Evolutionary conservation across 2,113 vertebrate species (phyloP).

Genomic region (Tenebrosternarchus preto): DNA sequence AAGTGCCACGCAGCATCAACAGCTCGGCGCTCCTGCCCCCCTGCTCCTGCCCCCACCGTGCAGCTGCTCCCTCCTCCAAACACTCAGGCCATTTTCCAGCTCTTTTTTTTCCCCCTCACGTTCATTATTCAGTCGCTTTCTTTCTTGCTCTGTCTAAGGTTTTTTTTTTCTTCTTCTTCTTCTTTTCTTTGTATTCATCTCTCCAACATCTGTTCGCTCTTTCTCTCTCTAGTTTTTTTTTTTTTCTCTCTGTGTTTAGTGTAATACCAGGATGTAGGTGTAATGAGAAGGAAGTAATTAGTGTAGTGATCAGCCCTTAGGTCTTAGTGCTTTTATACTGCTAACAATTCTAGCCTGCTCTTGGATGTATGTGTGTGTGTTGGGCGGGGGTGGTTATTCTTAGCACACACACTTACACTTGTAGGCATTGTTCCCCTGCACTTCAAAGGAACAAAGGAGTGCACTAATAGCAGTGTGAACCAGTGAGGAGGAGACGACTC

Average conservation of each 20-base stretch:
- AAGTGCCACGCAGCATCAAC: constrained; percentile 13
- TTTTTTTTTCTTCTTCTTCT: neutral
- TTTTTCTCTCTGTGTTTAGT: constrained; percentile 21
- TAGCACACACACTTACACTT: constrained; percentile 9
- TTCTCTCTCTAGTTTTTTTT: constrained; percentile 31
- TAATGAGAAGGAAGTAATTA: constrained; percentile 45
- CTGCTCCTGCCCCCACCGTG: too few species aligned
- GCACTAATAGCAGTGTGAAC: constrained; percentile 49
- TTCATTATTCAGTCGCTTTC: neutral
- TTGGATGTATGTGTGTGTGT: constrained; percentile 15
- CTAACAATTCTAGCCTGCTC: constrained; percentile 41
- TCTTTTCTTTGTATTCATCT: neutral
- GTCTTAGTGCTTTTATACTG: constrained; percentile 45
- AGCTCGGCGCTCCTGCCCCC: constrained; percentile 8
- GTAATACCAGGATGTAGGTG: constrained; percentile 48
- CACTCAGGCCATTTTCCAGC: neutral
- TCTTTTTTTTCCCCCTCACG: neutral
- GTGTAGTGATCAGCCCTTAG: constrained; percentile 48
- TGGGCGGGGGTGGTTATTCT: constrained; percentile 32
- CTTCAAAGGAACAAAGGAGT: constrained; percentile 48
- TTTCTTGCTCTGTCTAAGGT: constrained; percentile 21
- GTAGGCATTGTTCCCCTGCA: constrained; percentile 41
- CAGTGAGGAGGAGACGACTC: constrained; percentile 35
- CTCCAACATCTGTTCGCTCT: neutral
- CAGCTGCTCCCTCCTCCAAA: too few species aligned